phyloP scores from a whole-genome alignment of 92 coral and sea anemone species.

The Porites evermanni region DNA sequence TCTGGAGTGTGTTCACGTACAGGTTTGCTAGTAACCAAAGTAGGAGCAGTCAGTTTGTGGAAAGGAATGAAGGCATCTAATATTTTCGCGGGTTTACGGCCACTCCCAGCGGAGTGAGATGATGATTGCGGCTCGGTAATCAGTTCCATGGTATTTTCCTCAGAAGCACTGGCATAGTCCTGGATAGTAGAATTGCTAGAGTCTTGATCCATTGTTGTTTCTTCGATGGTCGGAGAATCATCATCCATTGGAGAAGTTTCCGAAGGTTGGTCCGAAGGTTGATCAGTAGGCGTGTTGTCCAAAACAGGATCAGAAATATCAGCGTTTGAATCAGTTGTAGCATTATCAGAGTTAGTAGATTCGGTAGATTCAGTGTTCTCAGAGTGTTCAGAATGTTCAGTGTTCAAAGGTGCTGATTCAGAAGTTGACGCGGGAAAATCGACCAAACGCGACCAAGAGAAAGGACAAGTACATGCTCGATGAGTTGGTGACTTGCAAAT shows the following conservation, averaged over 20 bases:
- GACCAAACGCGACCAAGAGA: neutral
- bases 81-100: neutral
- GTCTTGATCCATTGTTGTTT: too few relatives aligned
- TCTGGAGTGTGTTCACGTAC: neutral
- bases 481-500: neutral
- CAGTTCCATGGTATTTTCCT: neutral
- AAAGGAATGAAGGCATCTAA: neutral
- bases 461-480: neutral
- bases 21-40: neutral
- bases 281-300: too few relatives aligned
- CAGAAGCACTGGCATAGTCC: neutral
- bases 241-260: too few relatives aligned
- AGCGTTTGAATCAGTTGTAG: too few relatives aligned
- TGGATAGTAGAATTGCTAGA: too few relatives aligned
- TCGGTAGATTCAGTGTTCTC: too few relatives aligned
- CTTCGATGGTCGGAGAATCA: too few relatives aligned
- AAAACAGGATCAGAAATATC: too few relatives aligned
- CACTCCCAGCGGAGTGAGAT: neutral
- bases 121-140: neutral
- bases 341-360: too few relatives aligned
- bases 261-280: too few relatives aligned
- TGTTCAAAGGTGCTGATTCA: neutral
- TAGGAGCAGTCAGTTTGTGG: neutral
- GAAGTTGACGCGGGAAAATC: neutral
- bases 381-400: too few relatives aligned